These are phyloP conservation scores for Gambusia yucatana DNA, from an alignment of 2,797 vertebrate genomes.

Conservation along the genomic window DNA sequence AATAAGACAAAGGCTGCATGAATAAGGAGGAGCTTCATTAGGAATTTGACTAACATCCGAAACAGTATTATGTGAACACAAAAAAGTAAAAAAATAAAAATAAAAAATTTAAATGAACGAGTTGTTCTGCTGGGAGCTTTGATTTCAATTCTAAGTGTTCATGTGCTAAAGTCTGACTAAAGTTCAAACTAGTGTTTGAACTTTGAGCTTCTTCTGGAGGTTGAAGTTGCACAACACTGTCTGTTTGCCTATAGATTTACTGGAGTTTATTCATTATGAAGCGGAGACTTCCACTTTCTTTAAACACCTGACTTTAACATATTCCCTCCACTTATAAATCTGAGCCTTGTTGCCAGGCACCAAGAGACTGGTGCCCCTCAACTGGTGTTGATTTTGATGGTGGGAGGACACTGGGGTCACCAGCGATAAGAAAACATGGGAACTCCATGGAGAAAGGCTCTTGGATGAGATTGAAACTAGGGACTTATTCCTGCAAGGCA, in stretches of 20 bases:
- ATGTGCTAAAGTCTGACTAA: background rate
- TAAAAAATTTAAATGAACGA: background rate
- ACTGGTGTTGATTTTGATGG: background rate
- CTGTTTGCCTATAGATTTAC: background rate
- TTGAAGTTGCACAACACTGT: background rate
- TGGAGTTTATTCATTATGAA: background rate
- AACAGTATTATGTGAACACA: too few species aligned
- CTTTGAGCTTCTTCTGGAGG: slow-evolving; percentile 3
- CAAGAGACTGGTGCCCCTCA: too few species aligned
- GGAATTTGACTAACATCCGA: too few species aligned
- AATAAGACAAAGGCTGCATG: background rate
- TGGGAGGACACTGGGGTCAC: background rate
- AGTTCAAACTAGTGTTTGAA: background rate
- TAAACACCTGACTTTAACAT: background rate
- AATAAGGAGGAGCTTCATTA: background rate
- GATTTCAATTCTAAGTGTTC: background rate
- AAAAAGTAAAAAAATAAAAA: background rate
- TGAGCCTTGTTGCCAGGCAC: background rate
- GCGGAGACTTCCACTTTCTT: background rate
- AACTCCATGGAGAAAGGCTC: background rate
- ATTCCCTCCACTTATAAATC: background rate
- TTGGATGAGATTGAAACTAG: background rate
- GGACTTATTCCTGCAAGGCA: background rate
- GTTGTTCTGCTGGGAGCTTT: background rate
- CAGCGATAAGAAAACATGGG: background rate